phyloP scores from a whole-genome alignment of 2,888 invertebrate genomes.

The Tethea ocularis region DNA sequence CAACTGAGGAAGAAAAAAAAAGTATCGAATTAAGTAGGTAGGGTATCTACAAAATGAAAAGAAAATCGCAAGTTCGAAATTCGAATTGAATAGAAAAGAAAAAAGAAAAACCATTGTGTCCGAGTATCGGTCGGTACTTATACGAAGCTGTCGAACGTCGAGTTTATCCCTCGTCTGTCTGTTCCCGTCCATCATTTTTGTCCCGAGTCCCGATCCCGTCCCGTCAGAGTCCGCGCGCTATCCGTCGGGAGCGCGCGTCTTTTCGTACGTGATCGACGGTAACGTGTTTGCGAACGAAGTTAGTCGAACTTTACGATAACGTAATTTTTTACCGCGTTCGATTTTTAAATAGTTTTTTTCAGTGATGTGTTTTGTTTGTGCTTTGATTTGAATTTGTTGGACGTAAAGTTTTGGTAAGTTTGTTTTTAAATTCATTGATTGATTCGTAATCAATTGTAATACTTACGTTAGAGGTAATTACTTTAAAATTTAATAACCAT shows the following conservation, averaged over 20 bases:
- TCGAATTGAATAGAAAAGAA: background rate
- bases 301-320: conserved; percentile 35
- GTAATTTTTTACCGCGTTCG: conserved; percentile 24
- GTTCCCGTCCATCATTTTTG: conserved; percentile 4
- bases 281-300: conserved; percentile 38
- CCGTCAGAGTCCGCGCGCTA: conserved; percentile 60
- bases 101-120: background rate
- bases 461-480: too few relatives aligned
- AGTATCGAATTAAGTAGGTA: too few relatives aligned
- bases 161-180: background rate
- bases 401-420: conserved; percentile 40
- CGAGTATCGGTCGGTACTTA: background rate
- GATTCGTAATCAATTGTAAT: too few relatives aligned
- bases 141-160: background rate
- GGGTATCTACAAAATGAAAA: too few relatives aligned
- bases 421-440: too few relatives aligned
- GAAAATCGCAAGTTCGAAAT: background rate
- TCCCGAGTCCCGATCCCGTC: conserved; percentile 15
- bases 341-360: conserved; percentile 18
- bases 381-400: conserved; percentile 29
- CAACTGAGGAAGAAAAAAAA: too few relatives aligned
- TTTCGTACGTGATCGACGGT: conserved; percentile 29
- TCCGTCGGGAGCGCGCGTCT: conserved; percentile 60
- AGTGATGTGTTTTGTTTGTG: conserved; percentile 35
- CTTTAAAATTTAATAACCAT: too few relatives aligned